phyloP scores from a whole-genome alignment of 2,797 vertebrate species.

The Schizopygopsis malacanthus region DNA sequence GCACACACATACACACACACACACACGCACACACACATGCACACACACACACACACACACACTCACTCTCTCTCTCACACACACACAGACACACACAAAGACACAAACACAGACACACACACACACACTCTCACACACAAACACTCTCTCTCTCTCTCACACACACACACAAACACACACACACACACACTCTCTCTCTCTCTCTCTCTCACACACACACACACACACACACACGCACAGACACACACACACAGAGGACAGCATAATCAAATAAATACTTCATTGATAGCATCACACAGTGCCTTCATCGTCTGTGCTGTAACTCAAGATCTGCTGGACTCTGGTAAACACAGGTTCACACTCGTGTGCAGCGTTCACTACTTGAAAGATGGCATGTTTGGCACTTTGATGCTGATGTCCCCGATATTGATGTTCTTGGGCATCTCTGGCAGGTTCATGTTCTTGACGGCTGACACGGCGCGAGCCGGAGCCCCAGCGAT shows the following conservation, averaged over 20 bases:
- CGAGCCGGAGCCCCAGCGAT: conserved; percentile 98
- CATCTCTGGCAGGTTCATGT: conserved; percentile 99
- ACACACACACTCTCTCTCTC: no score
- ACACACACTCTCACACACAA: neutral
- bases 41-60: no score
- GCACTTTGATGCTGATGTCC: conserved; percentile 99
- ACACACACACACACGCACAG: conserved; percentile 71
- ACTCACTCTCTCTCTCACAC: no score
- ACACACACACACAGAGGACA: conserved; percentile 69
- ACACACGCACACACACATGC: no score
- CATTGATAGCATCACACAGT: conserved; percentile 76
- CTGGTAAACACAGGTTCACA: conserved; percentile 89
- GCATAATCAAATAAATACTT: conserved; percentile 88
- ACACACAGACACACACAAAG: no score
- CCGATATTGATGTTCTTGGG: conserved; percentile 99
- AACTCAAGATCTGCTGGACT: conserved; percentile 77
- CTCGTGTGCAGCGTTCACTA: conserved; percentile 88
- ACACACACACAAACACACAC: no score
- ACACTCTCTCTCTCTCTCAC: no score
- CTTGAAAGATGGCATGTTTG: conserved; percentile 99
- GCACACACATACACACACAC: no score
- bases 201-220: conserved; percentile 72
- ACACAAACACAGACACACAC: no score
- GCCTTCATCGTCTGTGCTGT: conserved; percentile 84
- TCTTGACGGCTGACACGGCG: conserved; percentile 99